Conservation (phyloP, 2,797 vertebrate species). For the Apogon hyalosoma region DNA sequence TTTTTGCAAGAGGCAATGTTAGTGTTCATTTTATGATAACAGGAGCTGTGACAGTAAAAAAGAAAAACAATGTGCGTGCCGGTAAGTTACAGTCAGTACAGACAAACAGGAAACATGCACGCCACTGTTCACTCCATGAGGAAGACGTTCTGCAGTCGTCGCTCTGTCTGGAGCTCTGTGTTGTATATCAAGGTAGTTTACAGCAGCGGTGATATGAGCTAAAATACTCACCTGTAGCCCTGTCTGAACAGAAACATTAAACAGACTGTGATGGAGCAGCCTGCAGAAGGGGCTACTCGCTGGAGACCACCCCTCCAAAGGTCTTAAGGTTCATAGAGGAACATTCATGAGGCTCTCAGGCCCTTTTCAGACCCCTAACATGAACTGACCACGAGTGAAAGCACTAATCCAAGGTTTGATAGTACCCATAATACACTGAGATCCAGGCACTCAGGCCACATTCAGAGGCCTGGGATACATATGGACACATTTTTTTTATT, state of each 20-base stretch:
- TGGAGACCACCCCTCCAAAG: constrained; percentile 29
- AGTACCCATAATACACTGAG: too few species aligned
- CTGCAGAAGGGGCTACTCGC: constrained; percentile 32
- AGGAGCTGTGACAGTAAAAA: constrained; percentile 12
- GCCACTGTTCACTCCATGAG: constrained; percentile 1
- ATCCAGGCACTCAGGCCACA: too few species aligned
- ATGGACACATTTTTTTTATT: too few species aligned
- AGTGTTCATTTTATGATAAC: constrained; percentile 40
- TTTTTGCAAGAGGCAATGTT: constrained; percentile 45
- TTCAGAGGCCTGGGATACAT: too few species aligned
- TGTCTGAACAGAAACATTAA: constrained; percentile 43
- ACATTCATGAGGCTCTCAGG: constrained; percentile 14
- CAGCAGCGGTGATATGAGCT: constrained; percentile 33
- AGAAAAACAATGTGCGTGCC: background rate
- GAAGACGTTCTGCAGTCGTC: background rate
- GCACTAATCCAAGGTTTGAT: too few species aligned
- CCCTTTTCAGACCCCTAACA: background rate
- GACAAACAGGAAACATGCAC: background rate
- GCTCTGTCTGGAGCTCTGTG: constrained; percentile 2
- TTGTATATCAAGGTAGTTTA: constrained; percentile 17
- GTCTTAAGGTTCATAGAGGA: constrained; percentile 47
- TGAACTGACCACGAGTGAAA: too few species aligned
- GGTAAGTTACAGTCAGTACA: background rate
- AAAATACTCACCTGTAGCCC: constrained; percentile 32
- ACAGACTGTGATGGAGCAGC: constrained; percentile 55